Evolutionary conservation across 2,888 invertebrate genomes (phyloP).

Genomic region (Mesochorus sp.): DNA sequence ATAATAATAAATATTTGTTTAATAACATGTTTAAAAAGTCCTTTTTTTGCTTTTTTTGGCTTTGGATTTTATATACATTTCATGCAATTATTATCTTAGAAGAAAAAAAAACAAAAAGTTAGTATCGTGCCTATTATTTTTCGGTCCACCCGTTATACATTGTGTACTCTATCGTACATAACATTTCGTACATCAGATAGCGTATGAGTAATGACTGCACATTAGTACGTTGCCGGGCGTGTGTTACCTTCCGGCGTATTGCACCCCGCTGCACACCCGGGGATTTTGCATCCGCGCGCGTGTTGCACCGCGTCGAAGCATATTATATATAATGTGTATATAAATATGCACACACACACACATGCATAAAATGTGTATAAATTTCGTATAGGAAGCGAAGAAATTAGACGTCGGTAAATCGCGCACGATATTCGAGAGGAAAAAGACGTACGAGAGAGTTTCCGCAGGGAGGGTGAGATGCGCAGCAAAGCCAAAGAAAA

Average conservation of each 20-base stretch:
- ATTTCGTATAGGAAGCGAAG: conserved; percentile 60
- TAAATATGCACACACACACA: background rate
- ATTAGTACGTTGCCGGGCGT: conserved; percentile 52
- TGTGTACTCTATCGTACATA: background rate
- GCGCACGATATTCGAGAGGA: conserved; percentile 21
- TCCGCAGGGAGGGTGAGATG: background rate
- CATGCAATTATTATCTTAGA: too few relatives aligned
- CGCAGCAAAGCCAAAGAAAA: conserved; percentile 14
- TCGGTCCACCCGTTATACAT: too few relatives aligned
- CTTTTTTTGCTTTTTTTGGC: too few relatives aligned
- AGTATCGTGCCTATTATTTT: too few relatives aligned
- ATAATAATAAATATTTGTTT: too few relatives aligned
- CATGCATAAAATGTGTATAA: background rate
- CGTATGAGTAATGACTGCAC: conserved; percentile 53
- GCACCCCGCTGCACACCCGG: conserved; percentile 32
- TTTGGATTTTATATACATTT: background rate
- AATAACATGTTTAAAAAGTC: too few relatives aligned
- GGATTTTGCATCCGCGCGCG: conserved; percentile 12
- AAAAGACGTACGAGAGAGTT: conserved; percentile 25
- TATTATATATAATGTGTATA: background rate
- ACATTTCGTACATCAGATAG: conserved; percentile 46
- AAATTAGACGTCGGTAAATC: conserved; percentile 60
- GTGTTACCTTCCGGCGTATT: conserved; percentile 51
- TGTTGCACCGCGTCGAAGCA: conserved; percentile 3
- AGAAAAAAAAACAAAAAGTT: too few relatives aligned